A percentile compares a stretch with the other conserved stretches of the same genome.
Conservation (phyloP, 2,888 invertebrate species). For the Masnerella sp. region DNA sequence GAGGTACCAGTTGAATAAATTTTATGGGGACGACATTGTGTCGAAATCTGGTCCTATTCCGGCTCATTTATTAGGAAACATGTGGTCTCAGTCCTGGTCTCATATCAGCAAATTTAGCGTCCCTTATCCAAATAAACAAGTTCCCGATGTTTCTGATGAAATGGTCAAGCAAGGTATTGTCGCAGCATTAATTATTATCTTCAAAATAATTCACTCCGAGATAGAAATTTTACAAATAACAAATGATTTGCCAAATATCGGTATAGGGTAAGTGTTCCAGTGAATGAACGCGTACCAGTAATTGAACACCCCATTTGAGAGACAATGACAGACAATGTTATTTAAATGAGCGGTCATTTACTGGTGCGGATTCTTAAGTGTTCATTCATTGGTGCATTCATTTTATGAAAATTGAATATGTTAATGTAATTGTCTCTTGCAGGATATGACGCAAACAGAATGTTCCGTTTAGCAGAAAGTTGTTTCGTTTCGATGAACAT, state of each 20-base stretch:
- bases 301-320: no score
- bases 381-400: no score
- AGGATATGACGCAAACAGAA: constrained; percentile 84
- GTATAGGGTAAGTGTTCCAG: no score
- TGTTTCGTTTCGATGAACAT: constrained; percentile 92
- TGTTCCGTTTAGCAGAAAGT: constrained; percentile 91
- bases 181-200: no score
- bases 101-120: constrained; percentile 83
- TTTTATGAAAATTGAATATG: not conserved
- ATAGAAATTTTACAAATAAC: not conserved
- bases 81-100: constrained; percentile 91
- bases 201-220: no score
- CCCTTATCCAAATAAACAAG: constrained; percentile 85
- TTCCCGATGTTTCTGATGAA: constrained; percentile 85
- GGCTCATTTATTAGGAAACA: constrained; percentile 82
- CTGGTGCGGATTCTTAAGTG: no score
- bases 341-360: no score
- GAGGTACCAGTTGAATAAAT: constrained; percentile 75
- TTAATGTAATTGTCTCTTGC: not conserved
- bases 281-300: no score
- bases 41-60: constrained; percentile 73
- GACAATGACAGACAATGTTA: no score
- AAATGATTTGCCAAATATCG: not conserved
- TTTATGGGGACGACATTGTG: constrained; percentile 77
- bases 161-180: constrained; percentile 85